Base-by-base conservation (phyloP, 2,888 invertebrate genomes). In the Drosophila anomelani region DNA sequence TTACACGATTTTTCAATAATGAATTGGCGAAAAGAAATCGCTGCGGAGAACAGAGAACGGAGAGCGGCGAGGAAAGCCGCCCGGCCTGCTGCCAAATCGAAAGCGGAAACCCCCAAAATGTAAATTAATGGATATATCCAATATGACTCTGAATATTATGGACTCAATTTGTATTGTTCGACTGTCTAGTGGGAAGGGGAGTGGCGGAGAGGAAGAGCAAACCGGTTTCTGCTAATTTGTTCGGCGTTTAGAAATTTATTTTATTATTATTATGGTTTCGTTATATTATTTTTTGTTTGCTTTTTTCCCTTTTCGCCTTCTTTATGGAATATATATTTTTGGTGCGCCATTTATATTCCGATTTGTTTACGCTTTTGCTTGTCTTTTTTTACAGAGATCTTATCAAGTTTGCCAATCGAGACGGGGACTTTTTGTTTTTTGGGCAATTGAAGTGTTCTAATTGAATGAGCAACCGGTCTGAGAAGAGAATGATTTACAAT, bases 91-190 rank as follows among this genome's bases (percentile, higher is more conserved):
- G 23, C 23, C 39, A 8, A 34, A 70, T 53, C 57, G 73, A 54
- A 73, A 68, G 59, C 81, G 85, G 85, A 87, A 85, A 85, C 75
- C 67, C 85, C 85, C 85, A 47, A 84, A 86, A 85, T 85, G 80
- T 84, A 86, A 88, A 88, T 88, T 86, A 84, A 85, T 88, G 54
- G 68, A 80, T 88, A 80, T 88, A 68, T 73, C 67, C 71, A 76
- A 41, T 10, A 76, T 75, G 66, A 74, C 63, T 60, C 49, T 20
- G 56, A 59, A 46, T 61, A 63, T 58, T 74, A 58, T 67, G 51
- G 53, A 38, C 34, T 67, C 46, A 46, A 62, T 73, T 78, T 57
- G 71, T 15, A 57, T 15, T 66, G 47, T 60, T 56, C 32, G 32
- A 13, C 51, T 23, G 20, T n/a, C 41, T 32, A 32, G 12, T 17